A percentile compares a stretch with the other conserved stretches of the same genome.
Evolutionary conservation across 2,113 vertebrate species (phyloP).

Genomic region (Larimichthys crocea): DNA sequence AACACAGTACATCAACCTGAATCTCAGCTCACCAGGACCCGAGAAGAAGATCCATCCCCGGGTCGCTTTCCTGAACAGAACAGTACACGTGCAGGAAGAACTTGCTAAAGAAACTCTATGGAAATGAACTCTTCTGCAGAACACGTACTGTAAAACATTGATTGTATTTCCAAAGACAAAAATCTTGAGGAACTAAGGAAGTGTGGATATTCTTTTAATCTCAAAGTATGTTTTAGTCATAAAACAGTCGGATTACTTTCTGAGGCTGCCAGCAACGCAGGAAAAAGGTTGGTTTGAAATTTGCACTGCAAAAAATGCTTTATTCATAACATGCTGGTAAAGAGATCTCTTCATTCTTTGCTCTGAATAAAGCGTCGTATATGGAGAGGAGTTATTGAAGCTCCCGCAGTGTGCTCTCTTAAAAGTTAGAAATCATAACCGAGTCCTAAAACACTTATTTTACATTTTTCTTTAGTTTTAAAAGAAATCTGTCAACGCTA

Average conservation of each 20-base stretch:
- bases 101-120: neutral
- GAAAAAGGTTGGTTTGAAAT: neutral
- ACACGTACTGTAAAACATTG: neutral
- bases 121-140: neutral
- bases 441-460: neutral
- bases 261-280: neutral
- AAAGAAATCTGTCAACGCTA: neutral
- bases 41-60: neutral
- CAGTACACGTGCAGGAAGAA: neutral
- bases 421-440: neutral
- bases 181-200: neutral
- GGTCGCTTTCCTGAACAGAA: neutral
- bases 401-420: neutral
- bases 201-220: neutral
- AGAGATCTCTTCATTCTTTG: too few relatives aligned
- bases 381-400: neutral
- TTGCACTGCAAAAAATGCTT: neutral
- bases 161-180: neutral
- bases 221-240: neutral
- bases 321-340: neutral
- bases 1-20: neutral
- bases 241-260: neutral
- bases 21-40: neutral
- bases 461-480: too few relatives aligned
- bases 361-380: neutral